Evolutionary conservation across 2,888 invertebrate species (phyloP).

Genomic region (Cataglyphis altisquamis): DNA sequence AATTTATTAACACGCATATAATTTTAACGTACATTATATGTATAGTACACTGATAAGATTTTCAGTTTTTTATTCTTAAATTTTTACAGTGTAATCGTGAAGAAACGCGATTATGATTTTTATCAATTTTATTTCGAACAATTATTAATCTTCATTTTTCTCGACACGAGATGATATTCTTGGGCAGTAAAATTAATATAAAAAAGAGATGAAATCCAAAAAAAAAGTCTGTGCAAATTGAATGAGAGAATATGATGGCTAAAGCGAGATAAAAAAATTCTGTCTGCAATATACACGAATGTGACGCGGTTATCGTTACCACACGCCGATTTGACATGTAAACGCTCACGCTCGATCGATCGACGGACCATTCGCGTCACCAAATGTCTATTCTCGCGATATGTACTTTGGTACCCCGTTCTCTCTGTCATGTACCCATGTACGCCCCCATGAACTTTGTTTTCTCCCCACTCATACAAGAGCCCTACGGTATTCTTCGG

Average conservation of each 20-base stretch:
- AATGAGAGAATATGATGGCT: not conserved
- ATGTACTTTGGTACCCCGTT: conserved; percentile 19
- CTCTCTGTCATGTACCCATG: conserved; percentile 38
- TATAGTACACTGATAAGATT: not conserved
- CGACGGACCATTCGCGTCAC: not conserved
- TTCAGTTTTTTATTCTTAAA: not conserved
- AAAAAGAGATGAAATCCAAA: not conserved
- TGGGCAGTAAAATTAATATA: not conserved
- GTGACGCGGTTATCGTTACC: too few relatives aligned
- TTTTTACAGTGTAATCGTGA: not conserved
- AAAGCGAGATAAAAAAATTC: not conserved
- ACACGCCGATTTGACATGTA: not conserved
- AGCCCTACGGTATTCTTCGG: conserved; percentile 74
- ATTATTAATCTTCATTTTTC: not conserved
- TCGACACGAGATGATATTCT: not conserved
- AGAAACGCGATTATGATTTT: not conserved
- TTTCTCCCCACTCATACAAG: conserved; percentile 60
- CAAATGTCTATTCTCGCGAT: conserved; percentile 25
- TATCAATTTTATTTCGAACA: not conserved
- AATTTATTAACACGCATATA: not conserved
- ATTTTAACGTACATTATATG: not conserved
- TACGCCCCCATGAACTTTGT: conserved; percentile 71
- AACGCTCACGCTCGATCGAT: conserved; percentile 29
- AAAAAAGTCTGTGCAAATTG: not conserved
- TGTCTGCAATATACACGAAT: too few relatives aligned